Conservation (phyloP, 2,797 vertebrate genomes). For the Tachyglossus aculeatus region DNA sequence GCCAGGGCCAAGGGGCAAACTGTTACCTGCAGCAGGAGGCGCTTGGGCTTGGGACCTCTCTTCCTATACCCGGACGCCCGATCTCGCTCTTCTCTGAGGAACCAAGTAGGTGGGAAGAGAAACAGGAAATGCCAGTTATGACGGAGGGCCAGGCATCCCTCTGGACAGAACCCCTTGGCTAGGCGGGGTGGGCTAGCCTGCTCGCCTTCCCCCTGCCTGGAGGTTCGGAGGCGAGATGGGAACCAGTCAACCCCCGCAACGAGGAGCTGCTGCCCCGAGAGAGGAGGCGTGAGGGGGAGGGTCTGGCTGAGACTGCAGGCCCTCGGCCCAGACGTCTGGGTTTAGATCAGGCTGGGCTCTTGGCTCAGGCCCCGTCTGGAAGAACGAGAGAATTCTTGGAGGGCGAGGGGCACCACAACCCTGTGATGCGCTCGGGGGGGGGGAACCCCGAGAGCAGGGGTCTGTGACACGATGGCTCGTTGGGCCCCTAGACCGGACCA, state of each 20-base stretch:
- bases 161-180: neutral
- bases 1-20: constrained; percentile 19
- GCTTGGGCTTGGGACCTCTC: constrained; percentile 93
- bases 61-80: constrained; percentile 91
- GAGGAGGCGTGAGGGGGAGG: neutral
- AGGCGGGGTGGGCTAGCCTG: neutral
- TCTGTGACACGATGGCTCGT: too few species aligned
- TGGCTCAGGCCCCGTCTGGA: neutral
- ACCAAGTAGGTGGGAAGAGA: constrained; percentile 38
- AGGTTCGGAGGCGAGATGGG: too few species aligned
- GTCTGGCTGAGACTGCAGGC: too few species aligned
- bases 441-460: too few species aligned
- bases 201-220: neutral
- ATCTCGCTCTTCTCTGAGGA: constrained; percentile 90
- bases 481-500: too few species aligned
- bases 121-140: constrained; percentile 45
- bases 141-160: neutral
- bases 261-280: neutral
- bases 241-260: too few species aligned
- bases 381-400: neutral
- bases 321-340: too few species aligned
- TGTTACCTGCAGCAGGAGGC: constrained; percentile 91
- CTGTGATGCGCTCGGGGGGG: neutral
- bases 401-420: neutral
- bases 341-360: neutral